These are phyloP conservation scores for Pelodiscus sinensis DNA, from an alignment of 2,113 vertebrate genomes.

Conservation along the genomic window DNA sequence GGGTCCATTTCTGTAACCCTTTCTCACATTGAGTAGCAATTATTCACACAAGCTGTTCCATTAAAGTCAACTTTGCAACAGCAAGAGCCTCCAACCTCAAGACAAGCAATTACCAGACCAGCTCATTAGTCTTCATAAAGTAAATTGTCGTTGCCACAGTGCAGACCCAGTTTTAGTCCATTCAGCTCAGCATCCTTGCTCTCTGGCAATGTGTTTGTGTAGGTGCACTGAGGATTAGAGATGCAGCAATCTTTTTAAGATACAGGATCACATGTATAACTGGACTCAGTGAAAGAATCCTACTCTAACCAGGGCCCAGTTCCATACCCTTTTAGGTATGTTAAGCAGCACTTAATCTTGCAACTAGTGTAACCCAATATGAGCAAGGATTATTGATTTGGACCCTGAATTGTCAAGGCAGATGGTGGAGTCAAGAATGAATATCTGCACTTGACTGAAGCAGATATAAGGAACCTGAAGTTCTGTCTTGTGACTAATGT, in stretches of 20 bases:
- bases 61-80: background rate
- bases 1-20: background rate
- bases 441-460: background rate
- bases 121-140: background rate
- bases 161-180: background rate
- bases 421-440: background rate
- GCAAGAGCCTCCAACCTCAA: background rate
- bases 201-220: background rate
- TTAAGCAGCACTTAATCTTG: background rate
- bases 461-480: background rate
- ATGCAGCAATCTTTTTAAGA: background rate
- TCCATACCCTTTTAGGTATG: background rate
- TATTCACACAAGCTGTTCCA: background rate
- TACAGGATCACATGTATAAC: background rate
- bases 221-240: background rate
- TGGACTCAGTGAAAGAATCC: background rate
- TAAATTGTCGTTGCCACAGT: background rate
- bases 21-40: background rate
- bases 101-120: conserved; percentile 5
- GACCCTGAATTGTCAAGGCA: background rate
- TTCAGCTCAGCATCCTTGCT: background rate
- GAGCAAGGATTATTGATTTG: background rate
- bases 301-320: background rate
- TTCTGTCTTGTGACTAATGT: background rate
- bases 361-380: background rate